A percentile compares a stretch with the other conserved stretches of the same genome.
phyloP scores from a whole-genome alignment of 2,113 vertebrate species.

The Daboia siamensis region DNA sequence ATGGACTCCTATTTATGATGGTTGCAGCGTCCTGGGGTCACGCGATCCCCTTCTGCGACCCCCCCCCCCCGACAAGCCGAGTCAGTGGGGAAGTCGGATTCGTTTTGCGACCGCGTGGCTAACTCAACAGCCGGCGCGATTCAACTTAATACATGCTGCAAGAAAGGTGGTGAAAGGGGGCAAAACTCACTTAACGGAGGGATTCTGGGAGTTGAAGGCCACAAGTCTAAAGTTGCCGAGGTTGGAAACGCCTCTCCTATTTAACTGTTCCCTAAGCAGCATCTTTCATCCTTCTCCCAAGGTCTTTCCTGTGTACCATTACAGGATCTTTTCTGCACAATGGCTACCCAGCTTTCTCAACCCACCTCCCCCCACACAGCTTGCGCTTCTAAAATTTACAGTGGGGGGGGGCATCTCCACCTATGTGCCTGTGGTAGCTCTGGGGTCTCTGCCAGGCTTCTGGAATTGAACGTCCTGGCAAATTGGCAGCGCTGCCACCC shows the following conservation, averaged over 20 bases:
- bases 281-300: not conserved
- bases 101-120: too few species aligned
- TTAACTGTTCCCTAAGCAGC: not conserved
- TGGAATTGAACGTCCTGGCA: not conserved
- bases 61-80: too few species aligned
- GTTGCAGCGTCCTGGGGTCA: too few species aligned
- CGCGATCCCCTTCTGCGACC: too few species aligned
- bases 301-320: not conserved
- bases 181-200: not conserved
- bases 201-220: not conserved
- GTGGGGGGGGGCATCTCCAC: not conserved
- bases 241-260: not conserved
- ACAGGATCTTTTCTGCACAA: not conserved
- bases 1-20: too few species aligned
- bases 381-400: not conserved
- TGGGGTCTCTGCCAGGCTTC: not conserved
- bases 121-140: too few species aligned
- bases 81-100: too few species aligned
- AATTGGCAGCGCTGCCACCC: not conserved
- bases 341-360: not conserved
- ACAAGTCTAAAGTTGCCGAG: not conserved
- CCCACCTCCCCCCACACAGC: not conserved
- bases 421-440: not conserved
- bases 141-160: too few species aligned
- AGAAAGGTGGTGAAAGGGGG: not conserved